Evolutionary conservation across 2,888 invertebrate species (phyloP), one percentile per base, ranked within the genome.

Genomic region (Clostera curtula): DNA sequence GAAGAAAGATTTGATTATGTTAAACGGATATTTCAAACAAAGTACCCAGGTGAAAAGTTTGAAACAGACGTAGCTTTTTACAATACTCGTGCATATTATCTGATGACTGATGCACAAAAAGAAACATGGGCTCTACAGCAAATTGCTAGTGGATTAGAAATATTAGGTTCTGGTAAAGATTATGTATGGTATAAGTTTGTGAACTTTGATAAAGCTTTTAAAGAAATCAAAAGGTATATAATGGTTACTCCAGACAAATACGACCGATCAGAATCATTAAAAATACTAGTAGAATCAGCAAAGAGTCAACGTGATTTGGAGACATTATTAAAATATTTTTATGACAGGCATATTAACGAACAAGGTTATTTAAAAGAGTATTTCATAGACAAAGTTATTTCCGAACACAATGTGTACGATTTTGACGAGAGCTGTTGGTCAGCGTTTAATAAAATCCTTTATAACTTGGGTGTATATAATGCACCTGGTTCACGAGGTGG

Each of bases 281-380:
- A 49, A 3, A 27, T 56, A 25, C 48, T 74, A 20, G 34, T 63
- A 5, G 35, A 59, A 14, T 45, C 59, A 2, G 57, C 58, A 6
- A 57, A 50, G 43, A 63, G 36, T 23, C 49, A 64, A 25, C 25
- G 38, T 2, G 58, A 74, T 2, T 27, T 71, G 9, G 46, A 47
- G 30, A 49, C 29, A 10, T 31, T 73, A 4, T 43, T 74, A 3
- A 45, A 43, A n/a, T 62, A 74, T 43, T 75, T 57, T 38, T 56
- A 58, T 29, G 51, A 63, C 1, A 59, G 65, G 29, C 70, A 71
- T 46, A 40, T 55, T 0, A 73, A 73, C 40, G 75, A 72, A 46
- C 34, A 14, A 12, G 34, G 17, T 16, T 24, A 30, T 8, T 18
- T 25, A 2, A 73, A 62, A 46, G 43, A 54, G 12, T 17, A 20